Base-by-base conservation (phyloP, 2,888 invertebrate genomes). In the Macrophya annulata region DNA sequence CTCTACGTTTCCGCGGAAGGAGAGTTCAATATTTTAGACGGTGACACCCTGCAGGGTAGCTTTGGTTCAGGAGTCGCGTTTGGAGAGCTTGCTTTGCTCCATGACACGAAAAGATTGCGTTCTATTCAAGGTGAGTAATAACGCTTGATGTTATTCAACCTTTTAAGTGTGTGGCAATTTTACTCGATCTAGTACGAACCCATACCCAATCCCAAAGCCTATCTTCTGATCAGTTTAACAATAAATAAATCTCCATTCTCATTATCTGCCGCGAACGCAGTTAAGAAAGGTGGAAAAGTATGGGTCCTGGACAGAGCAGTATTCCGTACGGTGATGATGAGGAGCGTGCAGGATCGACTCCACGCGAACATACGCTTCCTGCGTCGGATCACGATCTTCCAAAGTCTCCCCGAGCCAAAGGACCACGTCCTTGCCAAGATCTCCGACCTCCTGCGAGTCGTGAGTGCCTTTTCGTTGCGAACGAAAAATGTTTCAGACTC, bases 41-140 rank as follows among this genome's bases (percentile, higher is more conserved):
- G 96, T 72, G 97, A 96, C 12, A 95, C 96, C 90, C 95, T 96
- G 3, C 96, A 98, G 74, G 96, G 96, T 71, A 96, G 95, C 85
- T 97, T 99, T 93, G 96, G 97, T 0, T 96, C 97, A 0, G 98
- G 97, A 6, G 95, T 97, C 90, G 96, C 98, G 87, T 96, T 99
- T 94, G 99, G 99, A 1, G 99, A 99, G 94, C 94, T 99, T 83
- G 99, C 99, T 9, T 96, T 99, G 88, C 94, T 99, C 48, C 99
- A 99, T 94, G 98, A 98, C 94, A 98, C 98, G 59, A 98, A 97
- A 90, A 95, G 99, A 87, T 97, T 98, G 88, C 98, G 98, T 0
- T 97, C 98, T 0, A 97, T 99, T 86, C 95, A 96, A 94, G 97
- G 98, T 97, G 94, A 94, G 93, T 93, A 12, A 17, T 15, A 15